Conservation (phyloP, 2,113 vertebrate genomes). For the Oncorhynchus gorbuscha region DNA sequence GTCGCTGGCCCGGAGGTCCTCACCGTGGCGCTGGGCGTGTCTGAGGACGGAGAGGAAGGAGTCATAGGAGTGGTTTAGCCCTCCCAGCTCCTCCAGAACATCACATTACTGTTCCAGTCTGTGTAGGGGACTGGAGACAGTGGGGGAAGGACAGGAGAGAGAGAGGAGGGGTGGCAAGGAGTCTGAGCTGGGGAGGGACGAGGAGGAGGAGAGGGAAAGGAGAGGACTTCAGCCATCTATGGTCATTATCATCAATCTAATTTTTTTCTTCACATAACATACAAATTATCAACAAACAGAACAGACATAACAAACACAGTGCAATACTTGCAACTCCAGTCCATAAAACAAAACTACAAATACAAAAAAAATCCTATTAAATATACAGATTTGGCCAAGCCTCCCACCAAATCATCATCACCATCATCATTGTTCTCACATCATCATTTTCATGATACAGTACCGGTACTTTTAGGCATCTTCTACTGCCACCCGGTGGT, state of each 20-base stretch:
- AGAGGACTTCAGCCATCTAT: conserved; percentile 16
- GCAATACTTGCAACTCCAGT: too few species aligned
- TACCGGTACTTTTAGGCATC: too few species aligned
- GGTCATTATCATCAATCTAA: not conserved
- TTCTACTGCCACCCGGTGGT: conserved; percentile 48
- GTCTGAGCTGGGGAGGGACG: conserved; percentile 60
- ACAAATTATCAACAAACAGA: too few species aligned
- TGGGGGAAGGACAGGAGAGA: conserved; percentile 70
- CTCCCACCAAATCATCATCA: not conserved
- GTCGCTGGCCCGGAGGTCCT: conserved; percentile 85
- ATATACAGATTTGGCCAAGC: too few species aligned
- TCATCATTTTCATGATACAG: not conserved
- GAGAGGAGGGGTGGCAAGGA: conserved; percentile 59
- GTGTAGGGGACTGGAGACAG: conserved; percentile 78
- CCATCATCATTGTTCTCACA: conserved; percentile 3
- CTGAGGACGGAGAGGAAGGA: conserved; percentile 80
- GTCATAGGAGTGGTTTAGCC: conserved; percentile 77
- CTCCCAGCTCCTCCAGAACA: conserved; percentile 82
- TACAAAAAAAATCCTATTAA: too few species aligned
- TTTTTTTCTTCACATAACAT: too few species aligned
- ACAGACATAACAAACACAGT: too few species aligned
- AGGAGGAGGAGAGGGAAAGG: conserved; percentile 1
- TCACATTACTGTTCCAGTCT: conserved; percentile 81
- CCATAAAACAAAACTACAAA: too few species aligned
- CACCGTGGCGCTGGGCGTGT: conserved; percentile 80